phyloP scores from a whole-genome alignment of 2,888 invertebrate genomes.

The Cephus runcator region DNA sequence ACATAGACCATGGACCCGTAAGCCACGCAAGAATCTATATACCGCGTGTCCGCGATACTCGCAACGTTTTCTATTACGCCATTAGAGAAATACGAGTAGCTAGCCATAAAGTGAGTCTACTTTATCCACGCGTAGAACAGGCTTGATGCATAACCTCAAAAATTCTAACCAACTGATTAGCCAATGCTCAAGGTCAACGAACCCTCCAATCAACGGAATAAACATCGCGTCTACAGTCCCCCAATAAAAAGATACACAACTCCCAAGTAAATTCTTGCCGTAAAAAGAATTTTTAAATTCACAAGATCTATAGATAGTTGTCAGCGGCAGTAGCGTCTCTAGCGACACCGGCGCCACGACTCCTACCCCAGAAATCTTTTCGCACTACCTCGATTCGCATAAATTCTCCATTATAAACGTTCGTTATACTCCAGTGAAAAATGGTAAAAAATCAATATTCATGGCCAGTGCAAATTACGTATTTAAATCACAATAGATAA shows the following conservation, averaged over 20 bases:
- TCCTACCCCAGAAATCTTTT: background rate
- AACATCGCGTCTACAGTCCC: background rate
- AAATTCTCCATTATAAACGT: background rate
- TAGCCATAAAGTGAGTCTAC: background rate
- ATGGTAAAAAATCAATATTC: background rate
- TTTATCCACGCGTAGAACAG: background rate
- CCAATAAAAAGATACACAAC: background rate
- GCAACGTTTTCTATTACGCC: background rate
- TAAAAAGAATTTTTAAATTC: background rate
- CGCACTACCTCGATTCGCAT: background rate
- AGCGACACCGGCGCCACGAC: background rate
- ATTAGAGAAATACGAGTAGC: background rate
- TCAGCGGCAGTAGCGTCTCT: background rate
- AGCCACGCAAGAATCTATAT: background rate
- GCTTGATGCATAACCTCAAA: background rate
- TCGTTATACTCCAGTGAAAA: background rate
- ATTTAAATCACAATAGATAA: background rate
- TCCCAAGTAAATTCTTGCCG: background rate
- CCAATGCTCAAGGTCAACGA: background rate
- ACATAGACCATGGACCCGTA: slow-evolving; percentile 30
- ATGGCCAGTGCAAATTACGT: background rate
- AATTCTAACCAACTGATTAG: background rate
- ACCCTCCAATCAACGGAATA: background rate
- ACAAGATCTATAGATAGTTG: background rate
- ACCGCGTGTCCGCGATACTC: background rate